Evolutionary conservation across 1,140 invertebrate species (phyloP), one percentile per base, ranked within the genome.

Genomic region (Calephelis virginiensis): DNA sequence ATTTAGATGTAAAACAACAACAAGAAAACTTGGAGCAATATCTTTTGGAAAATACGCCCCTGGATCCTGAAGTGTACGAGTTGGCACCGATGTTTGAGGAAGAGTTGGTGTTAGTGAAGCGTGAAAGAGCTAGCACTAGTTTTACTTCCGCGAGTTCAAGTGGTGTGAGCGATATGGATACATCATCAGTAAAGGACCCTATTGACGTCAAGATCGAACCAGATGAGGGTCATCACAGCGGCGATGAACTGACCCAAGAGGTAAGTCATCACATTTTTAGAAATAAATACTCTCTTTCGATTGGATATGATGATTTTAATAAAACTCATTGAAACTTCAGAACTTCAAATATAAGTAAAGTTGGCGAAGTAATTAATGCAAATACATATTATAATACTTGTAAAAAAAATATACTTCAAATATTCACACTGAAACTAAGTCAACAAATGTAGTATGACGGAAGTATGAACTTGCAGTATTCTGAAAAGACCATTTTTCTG

Each of bases 161-260:
- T 74, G 91, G 91, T 74, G 84, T 90, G 64, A 90, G 90, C 66
- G 91, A 91, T 69, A 90, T 90, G 81, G 85, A 89, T 53, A 65
- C 67, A 14, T 80, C 78, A 4, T 78, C 78, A 9, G 74, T 75
- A 28, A 81, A 73, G 37, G 78, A 80, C 8, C 67, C 76, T 60
- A 73, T 73, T 6, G 84, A 89, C 63, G 77, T 91, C 40, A 91
- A 92, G 69, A 63, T 83, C 64, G 90, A 91, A 53, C 81, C 86
- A 9, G 91, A 91, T 67, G 91, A 92, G 45, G 89, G 89, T 0
- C 81, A 89, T 63, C 89, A 87, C 65, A 87, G 81, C 37, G 89
- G 91, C 1, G 89, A 91, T 48, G 87, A 92, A 67, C 75, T 92
- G 49, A 92, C 91, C 0, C 90, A 91, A 75, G 91, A 92, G 89